phyloP scores from a whole-genome alignment of 2,797 vertebrate genomes.

The Anguilla anguilla region DNA sequence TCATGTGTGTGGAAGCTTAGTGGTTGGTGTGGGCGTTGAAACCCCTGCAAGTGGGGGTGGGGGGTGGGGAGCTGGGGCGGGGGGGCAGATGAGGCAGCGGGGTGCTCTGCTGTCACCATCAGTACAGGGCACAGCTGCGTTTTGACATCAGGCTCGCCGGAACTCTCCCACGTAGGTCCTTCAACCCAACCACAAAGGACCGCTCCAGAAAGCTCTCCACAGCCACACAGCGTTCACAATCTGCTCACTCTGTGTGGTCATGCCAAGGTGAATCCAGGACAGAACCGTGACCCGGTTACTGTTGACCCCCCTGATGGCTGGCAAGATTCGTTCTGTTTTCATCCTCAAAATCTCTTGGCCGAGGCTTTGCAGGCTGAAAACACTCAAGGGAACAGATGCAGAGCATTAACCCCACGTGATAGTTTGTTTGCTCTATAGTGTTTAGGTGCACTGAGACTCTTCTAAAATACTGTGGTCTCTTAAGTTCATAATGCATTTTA shows the following conservation, averaged over 20 bases:
- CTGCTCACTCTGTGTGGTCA: neutral
- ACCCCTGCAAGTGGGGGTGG: neutral
- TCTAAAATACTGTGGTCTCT: neutral
- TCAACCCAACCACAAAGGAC: neutral
- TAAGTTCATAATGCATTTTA: neutral
- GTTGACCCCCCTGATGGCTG: neutral
- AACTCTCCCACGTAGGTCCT: neutral
- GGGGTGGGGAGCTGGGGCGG: too few relatives aligned
- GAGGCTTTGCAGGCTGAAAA: neutral
- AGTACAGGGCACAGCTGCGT: constrained; percentile 11
- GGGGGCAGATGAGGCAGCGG: neutral
- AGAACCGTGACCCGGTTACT: neutral
- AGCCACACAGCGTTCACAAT: neutral
- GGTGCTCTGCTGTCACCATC: neutral
- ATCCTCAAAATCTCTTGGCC: neutral
- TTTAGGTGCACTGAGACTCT: neutral
- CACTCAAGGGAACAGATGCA: neutral
- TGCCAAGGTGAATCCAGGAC: neutral
- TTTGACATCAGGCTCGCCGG: neutral
- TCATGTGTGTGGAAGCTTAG: neutral
- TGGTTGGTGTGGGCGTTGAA: neutral
- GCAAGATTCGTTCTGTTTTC: neutral
- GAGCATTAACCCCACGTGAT: neutral
- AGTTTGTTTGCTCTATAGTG: neutral
- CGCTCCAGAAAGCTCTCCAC: neutral